A percentile compares a stretch with the other conserved stretches of the same genome.
phyloP scores from a whole-genome alignment of 2,888 invertebrate species.

The Volucella inanis region DNA sequence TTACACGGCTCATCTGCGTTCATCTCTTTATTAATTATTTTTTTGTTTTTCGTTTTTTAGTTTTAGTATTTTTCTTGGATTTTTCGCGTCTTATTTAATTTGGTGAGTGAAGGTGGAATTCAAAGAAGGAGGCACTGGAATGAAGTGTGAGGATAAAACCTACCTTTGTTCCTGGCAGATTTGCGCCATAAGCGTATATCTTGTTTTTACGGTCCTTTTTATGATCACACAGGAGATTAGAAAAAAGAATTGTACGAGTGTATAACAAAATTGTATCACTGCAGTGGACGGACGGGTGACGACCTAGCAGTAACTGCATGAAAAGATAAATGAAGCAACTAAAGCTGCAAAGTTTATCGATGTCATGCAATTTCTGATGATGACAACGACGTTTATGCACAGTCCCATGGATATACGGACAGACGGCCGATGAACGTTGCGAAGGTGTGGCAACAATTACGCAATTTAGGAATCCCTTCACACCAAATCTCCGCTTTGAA shows the following conservation, averaged over 20 bases:
- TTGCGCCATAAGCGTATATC: slow-evolving; percentile 39
- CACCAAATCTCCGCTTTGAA: slow-evolving; percentile 1
- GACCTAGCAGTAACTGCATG: neutral
- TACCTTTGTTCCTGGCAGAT: slow-evolving; percentile 30
- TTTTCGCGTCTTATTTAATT: slow-evolving; percentile 29
- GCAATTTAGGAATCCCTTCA: slow-evolving; percentile 47
- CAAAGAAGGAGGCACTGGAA: neutral
- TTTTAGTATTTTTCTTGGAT: neutral
- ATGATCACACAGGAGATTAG: slow-evolving; percentile 55
- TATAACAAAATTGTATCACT: slow-evolving; percentile 64
- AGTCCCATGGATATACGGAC: neutral
- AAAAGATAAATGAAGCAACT: slow-evolving; percentile 23
- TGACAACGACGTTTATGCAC: slow-evolving; percentile 1
- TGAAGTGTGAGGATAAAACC: slow-evolving; percentile 8
- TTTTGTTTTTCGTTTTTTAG: slow-evolving; percentile 18
- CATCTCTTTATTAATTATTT: slow-evolving; percentile 71
- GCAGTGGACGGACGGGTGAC: neutral
- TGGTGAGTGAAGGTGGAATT: slow-evolving; percentile 15
- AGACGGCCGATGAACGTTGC: slow-evolving; percentile 10
- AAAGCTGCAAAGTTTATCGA: slow-evolving; percentile 58
- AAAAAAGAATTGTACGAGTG: slow-evolving; percentile 46
- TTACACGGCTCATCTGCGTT: slow-evolving; percentile 65
- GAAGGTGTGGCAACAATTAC: slow-evolving; percentile 59
- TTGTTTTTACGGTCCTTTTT: slow-evolving; percentile 64
- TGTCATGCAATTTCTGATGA: slow-evolving; percentile 9